Conservation (phyloP, 2,797 vertebrate genomes). For the Scolopax rusticola region DNA sequence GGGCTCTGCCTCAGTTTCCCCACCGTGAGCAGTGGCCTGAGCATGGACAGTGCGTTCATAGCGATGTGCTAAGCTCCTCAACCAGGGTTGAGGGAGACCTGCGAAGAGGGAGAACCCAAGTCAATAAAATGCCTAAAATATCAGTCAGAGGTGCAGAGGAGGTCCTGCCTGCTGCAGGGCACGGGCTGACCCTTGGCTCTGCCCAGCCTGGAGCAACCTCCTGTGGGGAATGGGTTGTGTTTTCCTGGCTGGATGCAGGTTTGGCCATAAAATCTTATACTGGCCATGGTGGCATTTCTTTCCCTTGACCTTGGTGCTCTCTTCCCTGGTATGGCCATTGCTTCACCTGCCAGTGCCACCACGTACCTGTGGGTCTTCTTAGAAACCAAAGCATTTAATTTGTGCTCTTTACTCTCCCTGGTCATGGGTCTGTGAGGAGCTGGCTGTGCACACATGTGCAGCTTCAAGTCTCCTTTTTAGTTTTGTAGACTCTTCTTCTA, state of each 20-base stretch:
- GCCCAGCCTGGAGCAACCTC: background rate
- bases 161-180: background rate
- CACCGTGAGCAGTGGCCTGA: background rate
- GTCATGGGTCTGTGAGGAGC: fast-evolving
- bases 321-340: background rate
- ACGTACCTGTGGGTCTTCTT: fast-evolving
- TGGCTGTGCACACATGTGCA: background rate
- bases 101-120: background rate
- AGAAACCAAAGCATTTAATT: background rate
- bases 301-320: background rate
- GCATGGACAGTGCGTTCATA: fast-evolving
- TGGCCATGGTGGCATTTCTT: background rate
- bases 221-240: fast-evolving
- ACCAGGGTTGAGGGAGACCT: background rate
- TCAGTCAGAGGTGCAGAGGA: fast-evolving
- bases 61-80: background rate
- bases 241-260: background rate
- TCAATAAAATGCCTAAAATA: background rate
- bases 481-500: background rate
- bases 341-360: background rate
- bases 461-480: background rate
- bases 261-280: fast-evolving
- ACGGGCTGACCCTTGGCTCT: background rate
- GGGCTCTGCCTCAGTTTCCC: background rate
- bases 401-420: background rate